Base-by-base conservation (phyloP, 2,888 invertebrate species). In the Dyspetes luteomarginatus region DNA sequence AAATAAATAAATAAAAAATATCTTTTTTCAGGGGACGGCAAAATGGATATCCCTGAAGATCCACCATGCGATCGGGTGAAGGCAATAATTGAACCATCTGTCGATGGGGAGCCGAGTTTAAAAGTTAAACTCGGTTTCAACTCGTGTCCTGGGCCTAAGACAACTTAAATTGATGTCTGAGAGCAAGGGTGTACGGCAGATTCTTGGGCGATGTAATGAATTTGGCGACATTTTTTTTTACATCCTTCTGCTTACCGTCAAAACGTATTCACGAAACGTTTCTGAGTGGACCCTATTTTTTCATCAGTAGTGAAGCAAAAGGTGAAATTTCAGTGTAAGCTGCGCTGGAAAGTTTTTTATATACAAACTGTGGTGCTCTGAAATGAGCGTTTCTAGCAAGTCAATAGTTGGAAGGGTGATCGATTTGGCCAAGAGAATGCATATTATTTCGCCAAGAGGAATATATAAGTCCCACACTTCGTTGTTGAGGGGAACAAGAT, bases 281-380 rank as follows among this genome's bases (percentile, higher is more conserved):
- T 55, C 74, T 75, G 19, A 84, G 45, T 12, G 82, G 80, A 24
- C 82, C 80, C 4, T 75, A 68, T 2, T 7, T 30, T 22, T 12
- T 41, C 73, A 76, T 65, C 3, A 80, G 36, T 82, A 82, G 55
- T 82, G 82, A n/a, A 78, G 12, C 43, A 82, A 26, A 1, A 78
- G n/a, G 19, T 84, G 78, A 24, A 79, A 68, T 72, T 83, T 79
- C 2, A 65, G 77, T 77, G 80, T 83, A 3, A 83, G 75, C 12
- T 62, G 69, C 3, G 68, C 72, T 0, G 58, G 65, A 22, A 79
- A 83, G 36, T 69, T n/a, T 58, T 41, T 52, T 5, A 71, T 26
- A 19, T 81, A 71, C 19, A 73, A 56, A 30, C 77, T 64, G 36
- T 81, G 75, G 55, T 83, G 83, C 28, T 81, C 72, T 28, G 65